These are phyloP conservation scores for Chrysocyon brachyurus DNA, from an alignment of 2,797 vertebrate genomes.

Conservation along the genomic window DNA sequence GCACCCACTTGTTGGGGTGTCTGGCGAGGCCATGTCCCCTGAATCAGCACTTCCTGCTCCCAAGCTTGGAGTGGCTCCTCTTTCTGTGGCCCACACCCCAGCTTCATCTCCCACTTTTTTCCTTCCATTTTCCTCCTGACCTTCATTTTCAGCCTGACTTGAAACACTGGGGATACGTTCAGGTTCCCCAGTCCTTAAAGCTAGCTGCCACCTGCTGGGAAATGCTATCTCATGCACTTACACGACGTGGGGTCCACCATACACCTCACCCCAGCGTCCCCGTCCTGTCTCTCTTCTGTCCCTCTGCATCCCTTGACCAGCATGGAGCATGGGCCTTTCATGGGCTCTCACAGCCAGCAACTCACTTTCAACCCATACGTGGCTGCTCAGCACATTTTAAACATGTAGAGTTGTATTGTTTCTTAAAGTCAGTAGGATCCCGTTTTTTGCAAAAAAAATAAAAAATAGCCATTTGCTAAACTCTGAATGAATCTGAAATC, in stretches of 20 bases:
- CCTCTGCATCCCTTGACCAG: background rate
- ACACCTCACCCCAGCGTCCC: background rate
- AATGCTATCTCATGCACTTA: background rate
- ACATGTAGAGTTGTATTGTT: background rate
- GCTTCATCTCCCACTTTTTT: background rate
- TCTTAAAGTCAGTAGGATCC: background rate
- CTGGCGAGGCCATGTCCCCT: background rate
- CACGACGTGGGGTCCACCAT: background rate
- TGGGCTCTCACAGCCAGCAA: background rate
- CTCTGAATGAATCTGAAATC: background rate
- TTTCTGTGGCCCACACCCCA: background rate
- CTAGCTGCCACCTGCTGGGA: background rate
- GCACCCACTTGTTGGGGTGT: background rate
- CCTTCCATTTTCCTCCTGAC: background rate
- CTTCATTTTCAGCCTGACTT: background rate
- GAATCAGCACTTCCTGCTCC: fast-evolving
- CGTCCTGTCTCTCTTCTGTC: background rate
- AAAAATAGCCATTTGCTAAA: background rate
- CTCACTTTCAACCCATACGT: background rate
- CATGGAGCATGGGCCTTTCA: background rate
- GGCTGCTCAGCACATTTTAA: background rate
- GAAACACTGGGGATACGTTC: background rate
- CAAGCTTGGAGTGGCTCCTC: background rate
- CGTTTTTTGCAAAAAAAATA: background rate
- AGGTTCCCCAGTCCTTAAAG: background rate